These are phyloP conservation scores for Etheostoma spectabile DNA, from an alignment of 2,113 vertebrate species.

Conservation along the genomic window DNA sequence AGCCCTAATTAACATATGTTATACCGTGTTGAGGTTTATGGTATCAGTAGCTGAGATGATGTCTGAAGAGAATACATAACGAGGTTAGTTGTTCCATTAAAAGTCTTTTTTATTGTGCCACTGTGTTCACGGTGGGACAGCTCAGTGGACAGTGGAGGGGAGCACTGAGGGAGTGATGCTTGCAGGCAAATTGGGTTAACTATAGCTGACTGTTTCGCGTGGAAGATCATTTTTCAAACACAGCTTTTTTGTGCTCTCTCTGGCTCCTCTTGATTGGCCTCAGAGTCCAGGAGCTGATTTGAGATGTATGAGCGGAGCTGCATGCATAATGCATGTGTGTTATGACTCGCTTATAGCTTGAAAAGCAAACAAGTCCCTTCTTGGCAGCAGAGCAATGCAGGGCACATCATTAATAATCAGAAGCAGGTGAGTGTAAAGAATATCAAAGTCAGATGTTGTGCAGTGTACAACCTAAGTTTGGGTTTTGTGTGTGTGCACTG, in stretches of 20 bases:
- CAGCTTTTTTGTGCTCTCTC: not conserved
- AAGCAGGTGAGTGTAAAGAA: constrained; percentile 9
- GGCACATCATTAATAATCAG: constrained; percentile 17
- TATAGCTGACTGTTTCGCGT: not conserved
- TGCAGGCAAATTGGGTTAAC: constrained; percentile 5
- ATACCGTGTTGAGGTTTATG: not conserved
- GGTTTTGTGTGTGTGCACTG: not conserved
- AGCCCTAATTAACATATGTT: not conserved
- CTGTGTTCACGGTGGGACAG: not conserved
- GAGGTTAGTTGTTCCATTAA: not conserved
- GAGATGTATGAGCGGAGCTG: constrained; percentile 16
- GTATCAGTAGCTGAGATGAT: no score
- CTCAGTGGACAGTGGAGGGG: not conserved
- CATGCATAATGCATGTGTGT: constrained; percentile 36
- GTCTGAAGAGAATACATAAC: not conserved
- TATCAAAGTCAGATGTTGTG: constrained; percentile 2
- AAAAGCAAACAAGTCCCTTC: not conserved
- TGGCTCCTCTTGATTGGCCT: constrained; percentile 6
- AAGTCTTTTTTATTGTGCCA: not conserved
- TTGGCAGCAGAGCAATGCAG: constrained; percentile 1
- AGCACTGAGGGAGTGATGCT: not conserved
- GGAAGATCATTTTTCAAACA: constrained; percentile 14
- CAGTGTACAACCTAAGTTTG: not conserved
- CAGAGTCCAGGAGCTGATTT: constrained; percentile 2
- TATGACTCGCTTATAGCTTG: constrained; percentile 6